Conservation (phyloP, 2,888 invertebrate genomes). For the Pasiphila rectangulata region DNA sequence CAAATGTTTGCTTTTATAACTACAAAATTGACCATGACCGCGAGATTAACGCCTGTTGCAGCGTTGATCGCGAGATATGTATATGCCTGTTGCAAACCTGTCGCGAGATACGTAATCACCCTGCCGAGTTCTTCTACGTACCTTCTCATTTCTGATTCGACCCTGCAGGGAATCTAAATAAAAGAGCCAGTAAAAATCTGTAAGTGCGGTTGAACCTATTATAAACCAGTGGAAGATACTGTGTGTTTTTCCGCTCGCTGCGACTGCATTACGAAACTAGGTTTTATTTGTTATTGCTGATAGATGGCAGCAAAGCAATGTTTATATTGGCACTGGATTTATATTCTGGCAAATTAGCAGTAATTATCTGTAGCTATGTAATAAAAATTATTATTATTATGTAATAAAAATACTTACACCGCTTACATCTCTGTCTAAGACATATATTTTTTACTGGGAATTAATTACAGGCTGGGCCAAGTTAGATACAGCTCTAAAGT, state of each 20-base stretch:
- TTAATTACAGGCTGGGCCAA: neutral
- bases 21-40: too few species aligned
- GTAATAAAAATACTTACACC: too few species aligned
- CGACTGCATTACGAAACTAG: slow-evolving; percentile 23
- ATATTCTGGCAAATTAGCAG: slow-evolving; percentile 1
- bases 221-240: slow-evolving; percentile 57
- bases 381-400: too few species aligned
- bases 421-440: too few species aligned
- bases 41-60: too few species aligned
- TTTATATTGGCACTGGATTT: slow-evolving; percentile 18
- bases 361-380: neutral
- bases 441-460: too few species aligned
- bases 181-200: neutral
- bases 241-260: slow-evolving; percentile 35
- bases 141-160: too few species aligned
- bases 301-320: slow-evolving; percentile 12
- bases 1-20: too few species aligned
- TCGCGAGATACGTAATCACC: too few species aligned
- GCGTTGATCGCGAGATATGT: too few species aligned
- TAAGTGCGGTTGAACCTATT: slow-evolving; percentile 13
- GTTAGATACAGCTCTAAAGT: neutral
- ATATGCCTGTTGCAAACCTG: too few species aligned
- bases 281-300: slow-evolving; percentile 23
- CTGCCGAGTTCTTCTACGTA: too few species aligned
- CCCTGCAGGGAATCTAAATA: neutral